Conservation (phyloP, 53 echinoderm and acorn worm genomes). For the Mesocentrotus franciscanus region DNA sequence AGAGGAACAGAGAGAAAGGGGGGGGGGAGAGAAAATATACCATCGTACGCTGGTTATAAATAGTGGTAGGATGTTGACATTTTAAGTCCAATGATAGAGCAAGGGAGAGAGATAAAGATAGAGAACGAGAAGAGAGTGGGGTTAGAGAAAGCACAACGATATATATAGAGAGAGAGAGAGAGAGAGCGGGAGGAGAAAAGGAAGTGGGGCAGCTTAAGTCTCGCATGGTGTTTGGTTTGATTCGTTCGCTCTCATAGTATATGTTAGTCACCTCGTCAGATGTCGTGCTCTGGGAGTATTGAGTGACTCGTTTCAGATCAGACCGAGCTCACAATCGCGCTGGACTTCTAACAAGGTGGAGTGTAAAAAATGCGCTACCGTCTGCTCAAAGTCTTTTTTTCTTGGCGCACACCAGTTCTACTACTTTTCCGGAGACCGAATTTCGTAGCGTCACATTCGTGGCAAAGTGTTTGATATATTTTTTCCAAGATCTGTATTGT, state of each 20-base stretch:
- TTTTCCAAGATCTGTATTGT: too few species aligned
- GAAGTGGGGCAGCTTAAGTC: background rate
- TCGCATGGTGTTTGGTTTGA: background rate
- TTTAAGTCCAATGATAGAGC: background rate
- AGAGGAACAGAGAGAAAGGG: background rate
- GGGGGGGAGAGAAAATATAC: background rate
- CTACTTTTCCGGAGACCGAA: background rate
- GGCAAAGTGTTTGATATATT: background rate
- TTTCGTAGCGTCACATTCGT: background rate
- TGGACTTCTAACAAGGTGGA: background rate
- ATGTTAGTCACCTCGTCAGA: background rate
- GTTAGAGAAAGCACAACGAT: background rate
- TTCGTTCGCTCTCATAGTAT: background rate
- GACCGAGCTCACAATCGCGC: background rate
- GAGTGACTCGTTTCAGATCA: background rate
- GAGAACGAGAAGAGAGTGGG: background rate
- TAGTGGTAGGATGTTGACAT: background rate
- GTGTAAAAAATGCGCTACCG: background rate
- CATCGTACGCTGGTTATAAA: too few species aligned
- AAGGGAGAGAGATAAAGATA: background rate
- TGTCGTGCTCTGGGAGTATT: conserved; percentile 9
- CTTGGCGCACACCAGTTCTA: background rate
- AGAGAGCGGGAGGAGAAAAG: background rate
- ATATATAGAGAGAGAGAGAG: conserved; percentile 48
- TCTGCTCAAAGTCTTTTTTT: background rate